phyloP scores from a whole-genome alignment of 1,140 invertebrate species.

The Pentalonia nigronervosa region DNA sequence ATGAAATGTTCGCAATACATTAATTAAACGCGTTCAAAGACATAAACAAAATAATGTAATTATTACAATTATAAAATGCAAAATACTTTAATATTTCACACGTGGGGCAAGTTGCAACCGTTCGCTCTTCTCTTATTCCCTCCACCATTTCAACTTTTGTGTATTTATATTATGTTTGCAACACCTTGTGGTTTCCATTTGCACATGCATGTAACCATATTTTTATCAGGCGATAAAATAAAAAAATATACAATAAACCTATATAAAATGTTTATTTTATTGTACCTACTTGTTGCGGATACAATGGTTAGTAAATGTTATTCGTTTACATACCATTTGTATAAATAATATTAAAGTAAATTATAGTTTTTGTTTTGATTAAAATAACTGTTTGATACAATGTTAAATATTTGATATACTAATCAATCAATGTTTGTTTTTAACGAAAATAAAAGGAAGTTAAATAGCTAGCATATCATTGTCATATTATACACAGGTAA shows the following conservation, averaged over 20 bases:
- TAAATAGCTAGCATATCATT: neutral
- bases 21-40: neutral
- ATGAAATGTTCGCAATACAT: neutral
- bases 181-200: neutral
- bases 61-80: neutral
- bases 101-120: neutral
- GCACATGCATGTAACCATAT: neutral
- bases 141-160: neutral
- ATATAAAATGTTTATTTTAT: slow-evolving; percentile 4
- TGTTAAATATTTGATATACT: neutral
- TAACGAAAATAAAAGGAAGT: neutral
- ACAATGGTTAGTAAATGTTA: neutral
- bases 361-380: too few relatives aligned
- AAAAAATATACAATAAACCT: neutral
- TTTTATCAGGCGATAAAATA: neutral
- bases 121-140: neutral
- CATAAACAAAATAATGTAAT: neutral
- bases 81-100: neutral
- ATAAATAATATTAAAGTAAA: too few relatives aligned
- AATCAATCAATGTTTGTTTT: neutral
- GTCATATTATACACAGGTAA: neutral
- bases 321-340: neutral
- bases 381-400: too few relatives aligned
- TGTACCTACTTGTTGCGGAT: neutral
- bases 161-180: neutral